Evolutionary conservation across 2,113 vertebrate genomes (phyloP).

Genomic region (Gambusia holbrooki): DNA sequence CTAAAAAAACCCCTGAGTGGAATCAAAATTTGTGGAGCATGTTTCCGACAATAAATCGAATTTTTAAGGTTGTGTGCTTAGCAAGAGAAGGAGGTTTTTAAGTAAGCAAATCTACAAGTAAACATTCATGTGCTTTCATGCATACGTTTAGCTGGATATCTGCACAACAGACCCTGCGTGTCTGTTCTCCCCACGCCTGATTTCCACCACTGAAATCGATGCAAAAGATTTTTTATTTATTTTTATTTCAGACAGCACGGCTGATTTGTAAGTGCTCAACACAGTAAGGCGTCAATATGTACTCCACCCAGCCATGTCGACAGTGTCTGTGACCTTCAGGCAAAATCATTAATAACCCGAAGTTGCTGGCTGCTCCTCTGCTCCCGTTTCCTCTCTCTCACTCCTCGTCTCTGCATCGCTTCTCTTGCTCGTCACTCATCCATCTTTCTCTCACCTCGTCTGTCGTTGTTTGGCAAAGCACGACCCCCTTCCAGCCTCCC

Average conservation of each 20-base stretch:
- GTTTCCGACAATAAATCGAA: background rate
- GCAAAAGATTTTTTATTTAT: constrained; percentile 34
- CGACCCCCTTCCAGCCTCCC: background rate
- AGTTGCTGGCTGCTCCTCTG: constrained; percentile 35
- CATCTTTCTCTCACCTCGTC: constrained; percentile 29
- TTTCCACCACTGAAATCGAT: constrained; percentile 47
- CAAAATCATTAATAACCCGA: constrained; percentile 66
- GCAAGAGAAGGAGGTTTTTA: background rate
- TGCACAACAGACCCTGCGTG: constrained; percentile 28
- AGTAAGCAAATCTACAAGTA: background rate
- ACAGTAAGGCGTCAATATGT: constrained; percentile 53
- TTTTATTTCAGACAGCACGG: constrained; percentile 46
- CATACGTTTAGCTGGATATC: constrained; percentile 27
- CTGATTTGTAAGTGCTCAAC: constrained; percentile 58
- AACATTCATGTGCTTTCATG: background rate
- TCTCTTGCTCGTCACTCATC: constrained; percentile 26
- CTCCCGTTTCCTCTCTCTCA: constrained; percentile 27
- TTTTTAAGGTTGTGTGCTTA: background rate
- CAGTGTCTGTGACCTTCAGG: constrained; percentile 68
- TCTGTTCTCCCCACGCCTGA: constrained; percentile 28
- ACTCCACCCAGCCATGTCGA: constrained; percentile 56
- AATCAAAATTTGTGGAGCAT: background rate
- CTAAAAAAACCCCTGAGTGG: background rate
- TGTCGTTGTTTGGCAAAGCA: constrained; percentile 18
- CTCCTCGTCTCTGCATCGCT: constrained; percentile 32